Evolutionary conservation across 2,888 invertebrate species (phyloP).

Genomic region (Agriopis marginaria): DNA sequence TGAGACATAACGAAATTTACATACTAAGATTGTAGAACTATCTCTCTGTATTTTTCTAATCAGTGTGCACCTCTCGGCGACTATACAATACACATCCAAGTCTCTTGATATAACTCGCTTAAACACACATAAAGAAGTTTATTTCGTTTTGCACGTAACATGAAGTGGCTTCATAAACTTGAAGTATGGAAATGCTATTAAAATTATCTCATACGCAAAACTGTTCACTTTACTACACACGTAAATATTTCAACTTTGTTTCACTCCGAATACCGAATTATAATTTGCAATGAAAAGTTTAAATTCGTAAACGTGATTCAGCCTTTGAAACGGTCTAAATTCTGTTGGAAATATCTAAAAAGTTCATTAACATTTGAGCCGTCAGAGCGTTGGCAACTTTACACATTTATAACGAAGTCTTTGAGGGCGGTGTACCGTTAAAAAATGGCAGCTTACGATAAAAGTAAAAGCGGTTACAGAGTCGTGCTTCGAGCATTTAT

Average conservation of each 20-base stretch:
- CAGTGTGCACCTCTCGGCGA: background rate
- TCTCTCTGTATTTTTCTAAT: background rate
- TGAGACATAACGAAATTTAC: too few relatives aligned
- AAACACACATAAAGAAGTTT: constrained; percentile 45
- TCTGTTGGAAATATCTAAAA: constrained; percentile 35
- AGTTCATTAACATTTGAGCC: constrained; percentile 32
- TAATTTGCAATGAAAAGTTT: constrained; percentile 28
- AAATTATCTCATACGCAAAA: constrained; percentile 43
- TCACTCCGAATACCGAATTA: constrained; percentile 12
- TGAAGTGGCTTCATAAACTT: constrained; percentile 43
- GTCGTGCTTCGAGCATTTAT: constrained; percentile 7
- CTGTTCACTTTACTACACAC: constrained; percentile 34
- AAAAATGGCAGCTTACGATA: constrained; percentile 12
- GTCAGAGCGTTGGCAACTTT: constrained; percentile 30
- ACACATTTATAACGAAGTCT: constrained; percentile 35
- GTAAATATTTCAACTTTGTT: constrained; percentile 23
- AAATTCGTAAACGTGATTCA: constrained; percentile 32
- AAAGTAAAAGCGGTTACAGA: constrained; percentile 7
- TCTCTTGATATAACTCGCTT: constrained; percentile 38
- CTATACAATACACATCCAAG: constrained; percentile 9
- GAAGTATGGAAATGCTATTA: constrained; percentile 39
- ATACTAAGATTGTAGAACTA: too few relatives aligned
- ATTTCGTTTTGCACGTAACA: constrained; percentile 43
- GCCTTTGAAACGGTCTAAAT: constrained; percentile 28
- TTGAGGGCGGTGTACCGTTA: constrained; percentile 17